phyloP scores from a whole-genome alignment of 2,797 vertebrate genomes.

The Tragopan temminckii region DNA sequence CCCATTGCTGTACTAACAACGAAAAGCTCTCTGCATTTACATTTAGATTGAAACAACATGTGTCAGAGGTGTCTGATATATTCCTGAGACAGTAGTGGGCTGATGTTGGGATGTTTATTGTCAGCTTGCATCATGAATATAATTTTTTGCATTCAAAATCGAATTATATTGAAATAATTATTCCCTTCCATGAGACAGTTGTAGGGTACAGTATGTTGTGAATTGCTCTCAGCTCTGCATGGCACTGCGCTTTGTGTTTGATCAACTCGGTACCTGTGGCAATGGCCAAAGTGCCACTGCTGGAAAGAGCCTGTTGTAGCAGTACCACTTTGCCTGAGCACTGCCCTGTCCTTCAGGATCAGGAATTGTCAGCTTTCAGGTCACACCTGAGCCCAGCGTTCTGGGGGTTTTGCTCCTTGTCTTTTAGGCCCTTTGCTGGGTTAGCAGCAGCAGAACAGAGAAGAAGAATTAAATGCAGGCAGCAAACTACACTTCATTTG shows the following conservation, averaged over 20 bases:
- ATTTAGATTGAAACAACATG: slow-evolving; percentile 40
- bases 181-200: slow-evolving; percentile 13
- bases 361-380: background rate
- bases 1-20: background rate
- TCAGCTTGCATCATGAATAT: background rate
- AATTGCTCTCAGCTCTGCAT: background rate
- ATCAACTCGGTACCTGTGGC: accelerated
- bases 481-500: background rate
- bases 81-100: background rate
- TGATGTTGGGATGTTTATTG: background rate
- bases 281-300: accelerated
- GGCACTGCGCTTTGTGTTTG: accelerated
- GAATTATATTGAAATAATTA: slow-evolving; percentile 65
- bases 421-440: no score
- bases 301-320: background rate
- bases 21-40: slow-evolving; percentile 30
- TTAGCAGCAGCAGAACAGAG: background rate
- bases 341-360: background rate
- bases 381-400: accelerated
- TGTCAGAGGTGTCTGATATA: slow-evolving; percentile 30
- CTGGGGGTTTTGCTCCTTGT: background rate
- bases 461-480: background rate
- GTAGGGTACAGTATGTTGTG: background rate
- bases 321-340: accelerated
- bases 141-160: slow-evolving; percentile 32